phyloP scores from a whole-genome alignment of 2,888 invertebrate genomes.

The Stegana nigrithorax region DNA sequence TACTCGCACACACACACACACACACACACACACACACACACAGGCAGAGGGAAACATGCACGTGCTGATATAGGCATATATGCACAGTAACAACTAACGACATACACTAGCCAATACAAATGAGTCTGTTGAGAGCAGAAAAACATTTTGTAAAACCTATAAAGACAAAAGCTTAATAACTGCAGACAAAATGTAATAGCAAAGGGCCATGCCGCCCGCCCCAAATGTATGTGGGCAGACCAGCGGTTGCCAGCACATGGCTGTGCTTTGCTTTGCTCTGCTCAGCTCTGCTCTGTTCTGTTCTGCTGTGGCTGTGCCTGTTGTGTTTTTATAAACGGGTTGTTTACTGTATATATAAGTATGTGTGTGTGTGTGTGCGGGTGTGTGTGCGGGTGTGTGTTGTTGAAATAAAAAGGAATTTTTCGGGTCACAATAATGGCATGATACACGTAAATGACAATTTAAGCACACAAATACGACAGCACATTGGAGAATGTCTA shows the following conservation, averaged over 20 bases:
- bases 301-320: too few species aligned
- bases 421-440: slow-evolving; percentile 50
- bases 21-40: slow-evolving; percentile 13
- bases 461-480: slow-evolving; percentile 37
- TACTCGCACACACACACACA: slow-evolving; percentile 31
- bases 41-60: not conserved
- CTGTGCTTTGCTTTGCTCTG: too few species aligned
- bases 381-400: slow-evolving; percentile 21
- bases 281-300: too few species aligned
- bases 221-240: too few species aligned
- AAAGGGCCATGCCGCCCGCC: too few species aligned
- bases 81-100: not conserved
- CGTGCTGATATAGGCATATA: not conserved
- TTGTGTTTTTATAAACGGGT: too few species aligned
- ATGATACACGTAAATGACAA: slow-evolving; percentile 43
- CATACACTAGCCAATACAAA: not conserved
- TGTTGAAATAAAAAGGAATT: slow-evolving; percentile 50
- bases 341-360: not conserved
- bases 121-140: slow-evolving; percentile 9
- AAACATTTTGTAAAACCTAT: slow-evolving; percentile 40
- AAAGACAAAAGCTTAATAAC: slow-evolving; percentile 45
- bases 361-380: not conserved
- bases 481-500: slow-evolving; percentile 22
- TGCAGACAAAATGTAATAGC: slow-evolving; percentile 25
- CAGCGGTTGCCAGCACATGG: too few species aligned